These are phyloP conservation scores for Thryonomys swinderianus DNA, from an alignment of 2,113 vertebrate species.

Conservation along the genomic window DNA sequence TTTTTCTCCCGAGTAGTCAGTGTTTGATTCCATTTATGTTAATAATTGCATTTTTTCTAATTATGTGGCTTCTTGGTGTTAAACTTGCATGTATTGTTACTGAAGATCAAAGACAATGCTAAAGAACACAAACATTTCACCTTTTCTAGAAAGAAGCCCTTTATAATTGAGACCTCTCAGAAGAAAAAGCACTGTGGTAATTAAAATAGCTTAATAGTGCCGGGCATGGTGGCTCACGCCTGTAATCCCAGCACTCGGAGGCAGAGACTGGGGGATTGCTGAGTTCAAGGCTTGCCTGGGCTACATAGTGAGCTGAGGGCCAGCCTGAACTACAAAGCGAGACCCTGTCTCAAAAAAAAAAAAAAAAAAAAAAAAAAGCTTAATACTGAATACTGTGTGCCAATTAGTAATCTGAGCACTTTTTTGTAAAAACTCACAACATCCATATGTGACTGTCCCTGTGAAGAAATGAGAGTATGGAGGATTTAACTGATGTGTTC, in stretches of 20 bases:
- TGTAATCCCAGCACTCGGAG: no score
- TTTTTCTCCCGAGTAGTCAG: conserved; percentile 25
- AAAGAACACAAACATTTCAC: conserved; percentile 4
- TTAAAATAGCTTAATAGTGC: not conserved
- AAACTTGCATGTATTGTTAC: not conserved
- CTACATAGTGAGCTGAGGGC: no score
- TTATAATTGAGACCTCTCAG: not conserved
- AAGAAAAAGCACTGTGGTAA: not conserved
- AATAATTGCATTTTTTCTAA: conserved; percentile 40
- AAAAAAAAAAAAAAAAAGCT: no score
- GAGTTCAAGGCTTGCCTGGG: no score
- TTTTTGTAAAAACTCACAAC: no score
- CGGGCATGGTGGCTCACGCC: no score
- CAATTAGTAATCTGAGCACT: no score
- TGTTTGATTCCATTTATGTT: conserved; percentile 9
- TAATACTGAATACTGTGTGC: no score
- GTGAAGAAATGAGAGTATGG: not conserved
- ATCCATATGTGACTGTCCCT: not conserved
- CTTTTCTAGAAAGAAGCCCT: not conserved
- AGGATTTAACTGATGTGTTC: not conserved
- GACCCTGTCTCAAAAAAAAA: no score
- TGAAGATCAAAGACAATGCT: conserved; percentile 17
- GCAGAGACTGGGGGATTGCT: no score
- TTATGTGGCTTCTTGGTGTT: conserved; percentile 31
- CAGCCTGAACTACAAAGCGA: no score